Conservation (phyloP, 2,113 vertebrate species). For the Fregata magnificens region DNA sequence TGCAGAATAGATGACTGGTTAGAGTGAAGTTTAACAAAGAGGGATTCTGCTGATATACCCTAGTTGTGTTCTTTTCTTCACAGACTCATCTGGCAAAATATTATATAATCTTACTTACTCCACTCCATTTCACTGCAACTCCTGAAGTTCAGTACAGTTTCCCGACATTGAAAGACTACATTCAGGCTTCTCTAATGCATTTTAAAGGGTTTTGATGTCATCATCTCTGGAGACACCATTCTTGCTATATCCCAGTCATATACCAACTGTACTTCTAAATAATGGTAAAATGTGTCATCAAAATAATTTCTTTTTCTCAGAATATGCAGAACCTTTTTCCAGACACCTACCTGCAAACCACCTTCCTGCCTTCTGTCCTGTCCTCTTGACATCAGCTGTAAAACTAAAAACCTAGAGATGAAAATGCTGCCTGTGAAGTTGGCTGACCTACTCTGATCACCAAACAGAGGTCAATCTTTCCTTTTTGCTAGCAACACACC, state of each 20-base stretch:
- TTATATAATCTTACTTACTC: not conserved
- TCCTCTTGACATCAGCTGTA: not conserved
- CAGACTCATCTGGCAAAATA: not conserved
- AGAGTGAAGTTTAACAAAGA: not conserved
- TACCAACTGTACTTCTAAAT: not conserved
- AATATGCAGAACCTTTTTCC: not conserved
- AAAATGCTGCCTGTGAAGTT: not conserved
- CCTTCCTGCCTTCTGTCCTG: not conserved
- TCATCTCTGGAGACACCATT: not conserved
- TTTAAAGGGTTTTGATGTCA: not conserved
- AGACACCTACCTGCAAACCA: not conserved
- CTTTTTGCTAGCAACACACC: not conserved
- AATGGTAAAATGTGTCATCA: not conserved
- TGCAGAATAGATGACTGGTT: conserved; percentile 29
- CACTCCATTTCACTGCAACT: not conserved
- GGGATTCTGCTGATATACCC: not conserved
- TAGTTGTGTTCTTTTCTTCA: not conserved
- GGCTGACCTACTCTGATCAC: not conserved
- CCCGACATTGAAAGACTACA: not conserved
- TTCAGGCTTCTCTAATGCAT: not conserved
- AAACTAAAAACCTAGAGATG: not conserved
- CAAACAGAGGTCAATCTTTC: not conserved
- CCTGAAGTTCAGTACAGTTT: not conserved
- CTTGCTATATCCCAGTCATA: not conserved
- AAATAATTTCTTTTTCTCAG: not conserved